Evolutionary conservation across 2,888 invertebrate species (phyloP), one percentile per base, ranked within the genome.

Genomic region (Neocrepidodera transversa): DNA sequence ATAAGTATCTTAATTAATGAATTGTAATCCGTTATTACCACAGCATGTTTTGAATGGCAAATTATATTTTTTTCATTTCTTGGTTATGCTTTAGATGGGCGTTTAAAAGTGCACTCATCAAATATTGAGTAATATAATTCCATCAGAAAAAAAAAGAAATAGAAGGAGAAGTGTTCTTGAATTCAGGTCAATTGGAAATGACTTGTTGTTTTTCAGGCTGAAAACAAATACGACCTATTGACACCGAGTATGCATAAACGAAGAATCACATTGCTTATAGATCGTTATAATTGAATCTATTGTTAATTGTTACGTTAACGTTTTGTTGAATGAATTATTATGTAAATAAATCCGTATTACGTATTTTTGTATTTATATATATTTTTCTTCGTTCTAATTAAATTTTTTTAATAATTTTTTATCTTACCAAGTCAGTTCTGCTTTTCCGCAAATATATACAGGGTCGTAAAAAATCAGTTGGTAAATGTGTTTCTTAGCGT

Each of bases 121-220:
- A 17, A 8, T 38, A 16, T 38, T 38, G 14, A 16, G 10, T 8
- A 11, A 38, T 11, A 38, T 17, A 16, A 38, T 38, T 38, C 38
- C 10, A 38, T 38, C 7, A 38, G 17, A 38, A 23, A 23, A 23
- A 5, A n/a, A 10, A 14, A 35, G 35, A 35, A 13, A n/a, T n/a
- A n/a, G n/a, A n/a, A n/a, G n/a, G n/a, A n/a, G 38, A 35, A 8
- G 11, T 38, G 38, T 17, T 38, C 38, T 38, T 38, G 38, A 38
- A 38, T 16, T 38, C 38, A 38, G 38, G 38, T 38, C 38, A 38
- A 38, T 38, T 38, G 38, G 17, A 38, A 38, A 38, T 38, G 38
- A 38, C 17, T 38, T 8, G 38, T 17, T 38, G 38, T 35, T 35
- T 35, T 35, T 35, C 4, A 35, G 14, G 13, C 13, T 13, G 14